These are phyloP conservation scores for Xylocampa areola DNA, from an alignment of 2,888 invertebrate genomes.

Conservation along the genomic window DNA sequence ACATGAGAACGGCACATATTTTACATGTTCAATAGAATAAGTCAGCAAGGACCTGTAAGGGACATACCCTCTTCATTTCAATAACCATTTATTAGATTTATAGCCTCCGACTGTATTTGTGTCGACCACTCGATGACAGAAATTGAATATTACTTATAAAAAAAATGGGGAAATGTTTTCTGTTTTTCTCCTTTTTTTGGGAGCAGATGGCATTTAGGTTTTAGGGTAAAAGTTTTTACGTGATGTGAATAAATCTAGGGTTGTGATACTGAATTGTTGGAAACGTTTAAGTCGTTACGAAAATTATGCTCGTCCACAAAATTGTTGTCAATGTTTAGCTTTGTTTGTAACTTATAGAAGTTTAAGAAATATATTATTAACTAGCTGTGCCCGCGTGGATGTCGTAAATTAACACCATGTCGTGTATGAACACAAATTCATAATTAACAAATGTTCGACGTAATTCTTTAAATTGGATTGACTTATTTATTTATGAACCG, in stretches of 20 bases:
- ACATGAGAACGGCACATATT: slow-evolving; percentile 56
- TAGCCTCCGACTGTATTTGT: slow-evolving; percentile 65
- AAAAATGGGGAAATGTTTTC: slow-evolving; percentile 45
- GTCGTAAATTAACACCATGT: too few species aligned
- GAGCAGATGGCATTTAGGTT: slow-evolving; percentile 57
- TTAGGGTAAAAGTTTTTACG: slow-evolving; percentile 49
- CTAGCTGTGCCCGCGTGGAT: too few species aligned
- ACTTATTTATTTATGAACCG: too few species aligned
- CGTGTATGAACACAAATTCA: too few species aligned
- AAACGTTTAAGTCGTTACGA: slow-evolving; percentile 44
- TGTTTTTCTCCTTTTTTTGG: slow-evolving; percentile 44
- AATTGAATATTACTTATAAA: slow-evolving; percentile 74
- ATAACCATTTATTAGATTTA: slow-evolving; percentile 79
- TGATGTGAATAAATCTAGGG: slow-evolving; percentile 52
- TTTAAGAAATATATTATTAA: not conserved
- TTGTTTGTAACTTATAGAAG: not conserved
- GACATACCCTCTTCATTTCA: slow-evolving; percentile 77
- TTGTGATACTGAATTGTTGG: slow-evolving; percentile 32
- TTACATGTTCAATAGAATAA: slow-evolving; percentile 64
- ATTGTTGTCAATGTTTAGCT: slow-evolving; percentile 17
- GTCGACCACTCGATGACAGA: slow-evolving; percentile 68
- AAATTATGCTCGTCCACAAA: slow-evolving; percentile 28
- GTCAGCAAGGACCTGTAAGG: slow-evolving; percentile 63
- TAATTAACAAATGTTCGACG: too few species aligned
- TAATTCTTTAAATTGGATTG: too few species aligned